Conservation (phyloP, 2,113 vertebrate genomes). For the Copsychus sechellarum region DNA sequence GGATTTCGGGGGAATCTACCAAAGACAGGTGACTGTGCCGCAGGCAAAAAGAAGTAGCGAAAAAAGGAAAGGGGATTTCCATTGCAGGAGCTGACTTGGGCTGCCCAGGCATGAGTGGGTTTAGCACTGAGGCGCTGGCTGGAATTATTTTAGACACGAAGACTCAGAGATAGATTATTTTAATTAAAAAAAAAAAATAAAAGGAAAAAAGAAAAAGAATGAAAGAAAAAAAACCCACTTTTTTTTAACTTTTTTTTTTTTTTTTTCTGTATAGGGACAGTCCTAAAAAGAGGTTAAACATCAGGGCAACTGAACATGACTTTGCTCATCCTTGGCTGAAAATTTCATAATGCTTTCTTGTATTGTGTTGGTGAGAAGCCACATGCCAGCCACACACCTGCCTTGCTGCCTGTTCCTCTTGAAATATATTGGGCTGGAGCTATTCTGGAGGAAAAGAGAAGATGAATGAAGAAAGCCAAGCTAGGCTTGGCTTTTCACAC, state of each 20-base stretch:
- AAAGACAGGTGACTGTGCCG: not conserved
- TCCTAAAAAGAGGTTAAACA: not conserved
- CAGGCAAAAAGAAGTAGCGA: not conserved
- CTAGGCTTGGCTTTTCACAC: not conserved
- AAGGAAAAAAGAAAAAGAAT: not conserved
- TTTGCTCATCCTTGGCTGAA: not conserved
- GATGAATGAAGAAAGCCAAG: not conserved
- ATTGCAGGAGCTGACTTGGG: not conserved
- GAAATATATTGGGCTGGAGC: not conserved
- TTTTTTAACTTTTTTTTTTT: not conserved
- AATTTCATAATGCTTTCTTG: rapidly evolving
- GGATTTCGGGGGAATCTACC: not conserved
- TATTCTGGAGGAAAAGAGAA: not conserved
- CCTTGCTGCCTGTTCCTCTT: not conserved
- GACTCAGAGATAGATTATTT: not conserved
- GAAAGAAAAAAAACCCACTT: too few relatives aligned
- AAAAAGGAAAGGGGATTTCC: conserved; percentile 5
- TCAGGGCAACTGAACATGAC: not conserved
- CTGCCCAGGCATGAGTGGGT: not conserved
- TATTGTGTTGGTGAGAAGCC: not conserved
- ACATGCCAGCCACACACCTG: not conserved
- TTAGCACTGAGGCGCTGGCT: not conserved
- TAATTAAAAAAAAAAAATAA: not conserved
- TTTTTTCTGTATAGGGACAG: not conserved
- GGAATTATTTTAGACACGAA: not conserved